phyloP scores from a whole-genome alignment of 2,797 vertebrate genomes.

The Macrochelys suwanniensis region DNA sequence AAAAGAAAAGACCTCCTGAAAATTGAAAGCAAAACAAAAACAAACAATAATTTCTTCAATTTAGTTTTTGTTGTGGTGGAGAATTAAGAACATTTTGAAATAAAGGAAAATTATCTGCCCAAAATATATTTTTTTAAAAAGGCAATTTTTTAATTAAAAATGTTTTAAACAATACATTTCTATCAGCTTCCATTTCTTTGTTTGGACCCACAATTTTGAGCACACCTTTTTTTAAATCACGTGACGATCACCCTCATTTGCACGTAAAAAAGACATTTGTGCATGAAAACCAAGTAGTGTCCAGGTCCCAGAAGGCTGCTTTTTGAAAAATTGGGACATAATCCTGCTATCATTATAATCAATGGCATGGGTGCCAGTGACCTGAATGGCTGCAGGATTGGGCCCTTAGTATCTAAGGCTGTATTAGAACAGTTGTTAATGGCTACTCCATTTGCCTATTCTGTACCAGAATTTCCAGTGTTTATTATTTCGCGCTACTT shows the following conservation, averaged over 20 bases:
- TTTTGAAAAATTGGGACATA: neutral
- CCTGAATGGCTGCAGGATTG: neutral
- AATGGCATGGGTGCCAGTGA: neutral
- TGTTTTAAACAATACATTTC: neutral
- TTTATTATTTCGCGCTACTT: neutral
- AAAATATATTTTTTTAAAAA: rapidly evolving
- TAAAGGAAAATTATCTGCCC: rapidly evolving
- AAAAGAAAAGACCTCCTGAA: neutral
- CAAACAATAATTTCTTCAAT: neutral
- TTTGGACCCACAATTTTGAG: neutral
- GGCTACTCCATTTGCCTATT: neutral
- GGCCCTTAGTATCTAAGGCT: neutral
- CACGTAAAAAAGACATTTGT: neutral
- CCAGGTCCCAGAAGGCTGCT: neutral
- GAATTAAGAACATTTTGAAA: neutral
- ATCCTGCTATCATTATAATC: neutral
- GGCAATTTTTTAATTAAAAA: neutral
- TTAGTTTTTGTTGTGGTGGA: neutral
- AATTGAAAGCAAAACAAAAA: neutral
- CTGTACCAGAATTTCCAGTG: neutral
- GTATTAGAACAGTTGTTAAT: neutral
- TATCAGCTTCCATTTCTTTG: neutral
- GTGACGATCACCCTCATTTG: neutral
- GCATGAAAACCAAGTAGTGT: neutral
- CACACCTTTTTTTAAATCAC: neutral